phyloP scores from a whole-genome alignment of 2,797 vertebrate genomes.

The Artibeus lituratus region DNA sequence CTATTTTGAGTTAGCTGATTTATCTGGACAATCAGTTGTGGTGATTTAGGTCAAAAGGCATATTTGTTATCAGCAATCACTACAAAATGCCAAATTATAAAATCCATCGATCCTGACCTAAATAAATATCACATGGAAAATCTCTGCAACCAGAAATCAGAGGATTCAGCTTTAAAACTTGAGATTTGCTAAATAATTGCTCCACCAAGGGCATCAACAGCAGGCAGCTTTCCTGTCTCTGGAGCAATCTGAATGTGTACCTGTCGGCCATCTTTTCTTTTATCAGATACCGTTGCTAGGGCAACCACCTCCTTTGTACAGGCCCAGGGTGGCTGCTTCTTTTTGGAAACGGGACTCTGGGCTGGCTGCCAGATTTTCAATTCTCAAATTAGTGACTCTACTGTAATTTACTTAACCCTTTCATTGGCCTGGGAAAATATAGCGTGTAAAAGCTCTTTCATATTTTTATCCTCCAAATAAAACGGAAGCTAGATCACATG shows the following conservation, averaged over 20 bases:
- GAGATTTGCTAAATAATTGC: neutral
- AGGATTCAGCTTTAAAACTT: neutral
- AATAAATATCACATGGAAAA: neutral
- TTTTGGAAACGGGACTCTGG: conserved; percentile 58
- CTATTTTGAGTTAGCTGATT: neutral
- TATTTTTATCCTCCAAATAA: neutral
- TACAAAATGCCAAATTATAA: neutral
- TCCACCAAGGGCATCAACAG: neutral
- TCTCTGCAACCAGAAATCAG: neutral
- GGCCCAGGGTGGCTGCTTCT: conserved; percentile 37
- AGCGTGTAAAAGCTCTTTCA: rapidly evolving
- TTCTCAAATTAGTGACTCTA: conserved; percentile 45
- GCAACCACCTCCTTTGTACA: conserved; percentile 74
- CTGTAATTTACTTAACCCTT: conserved; percentile 68
- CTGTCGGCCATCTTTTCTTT: conserved; percentile 71
- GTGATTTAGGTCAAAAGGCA: neutral
- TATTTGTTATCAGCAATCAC: neutral
- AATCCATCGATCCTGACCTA: neutral
- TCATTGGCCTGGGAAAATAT: neutral
- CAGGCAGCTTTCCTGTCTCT: conserved; percentile 1
- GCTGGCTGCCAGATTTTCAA: conserved; percentile 64
- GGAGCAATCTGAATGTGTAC: conserved; percentile 29
- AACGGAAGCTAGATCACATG: rapidly evolving
- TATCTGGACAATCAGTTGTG: neutral
- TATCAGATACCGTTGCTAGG: conserved; percentile 73